Evolutionary conservation across 2,113 vertebrate species (phyloP), one percentile per base, ranked within the genome.

Genomic region (Osmerus mordax): DNA sequence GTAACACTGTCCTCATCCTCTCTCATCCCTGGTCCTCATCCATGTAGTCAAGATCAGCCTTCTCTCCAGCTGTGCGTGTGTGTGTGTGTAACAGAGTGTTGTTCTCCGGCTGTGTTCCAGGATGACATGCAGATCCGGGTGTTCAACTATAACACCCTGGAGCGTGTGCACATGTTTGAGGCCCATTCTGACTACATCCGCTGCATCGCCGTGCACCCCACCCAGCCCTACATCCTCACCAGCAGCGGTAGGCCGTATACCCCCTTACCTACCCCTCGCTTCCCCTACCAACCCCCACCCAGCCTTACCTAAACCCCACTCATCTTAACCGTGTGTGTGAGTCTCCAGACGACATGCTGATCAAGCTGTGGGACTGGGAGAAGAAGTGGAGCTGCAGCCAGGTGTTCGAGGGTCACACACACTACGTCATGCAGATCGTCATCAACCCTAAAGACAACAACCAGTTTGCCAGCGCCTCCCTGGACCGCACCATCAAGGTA

Each of bases 291-390:
- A 4, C 16, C 58, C 16, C 65, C 25, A 28, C 3, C 25, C 25
- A 28, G 25, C 25, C 25, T 28, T 28, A 28, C 25, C 25, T 28
- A 28, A 28, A 66, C 58, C 16, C 6, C 55, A 19, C 23, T 28
- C 70, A 29, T 13, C 28, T 4, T 29, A 18, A 15, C 19, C 29
- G 28, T 53, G 16, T 23, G 23, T 53, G n/a, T 58, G 23, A 59
- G 28, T 29, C 12, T 6, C 3, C 74, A 99, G 97, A 99, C 92
- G 97, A 99, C 87, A 99, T 99, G 97, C 92, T 99, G 76, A 99
- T 99, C 88, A 99, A 99, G 75, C 93, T 99, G 2, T 99, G 97
- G 97, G 97, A 99, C 88, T 99, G 97, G 97, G 97, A 99, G 83
- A 99, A 99, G 87, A 99, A 99, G 73, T 99, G 97, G 97, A 93